Base-by-base conservation (phyloP, 1,140 invertebrate genomes). In the Anoplolepis gracilipes region DNA sequence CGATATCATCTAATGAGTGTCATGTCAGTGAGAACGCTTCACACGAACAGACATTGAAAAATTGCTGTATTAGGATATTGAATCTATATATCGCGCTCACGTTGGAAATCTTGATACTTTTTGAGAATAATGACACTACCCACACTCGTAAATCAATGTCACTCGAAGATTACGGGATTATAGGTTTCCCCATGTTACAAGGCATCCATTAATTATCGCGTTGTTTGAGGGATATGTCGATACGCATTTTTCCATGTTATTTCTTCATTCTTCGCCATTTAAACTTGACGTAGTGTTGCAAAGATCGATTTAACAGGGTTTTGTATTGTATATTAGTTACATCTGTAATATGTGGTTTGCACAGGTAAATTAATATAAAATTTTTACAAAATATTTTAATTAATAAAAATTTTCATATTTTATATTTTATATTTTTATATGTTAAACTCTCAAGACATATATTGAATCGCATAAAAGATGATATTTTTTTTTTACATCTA, bases 121-220 rank as follows among this genome's bases (percentile, higher is more conserved):
- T 82, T 72, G 69, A 88, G 81, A 88, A 84, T 88, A 88, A 88
- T 88, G 87, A 81, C 61, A 88, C 86, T 28, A 16, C 33, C 69
- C 82, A 62, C 76, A 79, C 75, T 88, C 87, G 87, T 88, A 88
- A 88, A 88, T 88, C 87, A 88, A 88, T 28, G 87, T 88, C 87
- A 57, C 75, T 39, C 73, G 57, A 53, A 62, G 75, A 89, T 84
- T 78, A 79, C 65, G 73, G 86, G 86, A 88, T 89, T 88, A 89
- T 85, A 61, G 87, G 87, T 85, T 88, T 85, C 65, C 72, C 72
- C 73, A 61, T 42, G 75, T 85, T 72, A 65, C 73, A 88, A 81
- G 87, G 55, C 59, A 84, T 88, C 87, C 84, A 88, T 89, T 89
- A 89, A 89, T 89, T 89, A 89, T 55, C 78, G 28, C 53, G 61